Conservation (phyloP, 1,140 invertebrate genomes). For the Gonioctena quinquepunctata region DNA sequence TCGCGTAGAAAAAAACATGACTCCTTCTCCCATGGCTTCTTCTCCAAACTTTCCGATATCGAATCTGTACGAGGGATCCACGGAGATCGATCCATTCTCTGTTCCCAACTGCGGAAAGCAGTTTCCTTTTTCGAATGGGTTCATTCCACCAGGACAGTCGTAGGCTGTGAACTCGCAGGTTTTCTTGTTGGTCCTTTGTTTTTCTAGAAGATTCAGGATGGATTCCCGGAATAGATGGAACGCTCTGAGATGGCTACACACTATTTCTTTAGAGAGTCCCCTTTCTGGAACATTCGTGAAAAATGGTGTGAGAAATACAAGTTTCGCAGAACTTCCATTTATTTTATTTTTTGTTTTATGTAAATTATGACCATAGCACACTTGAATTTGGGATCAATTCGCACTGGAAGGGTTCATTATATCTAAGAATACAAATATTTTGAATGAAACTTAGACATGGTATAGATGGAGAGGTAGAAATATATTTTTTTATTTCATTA, state of each 20-base stretch:
- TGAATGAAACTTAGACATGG: no score
- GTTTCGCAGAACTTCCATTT: no score
- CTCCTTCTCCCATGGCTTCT: constrained; percentile 49
- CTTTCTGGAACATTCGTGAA: constrained; percentile 40
- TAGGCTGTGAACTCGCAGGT: constrained; percentile 52
- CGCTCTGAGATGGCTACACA: constrained; percentile 56
- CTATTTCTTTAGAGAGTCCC: constrained; percentile 54
- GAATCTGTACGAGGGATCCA: constrained; percentile 42
- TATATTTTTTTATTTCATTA: no score
- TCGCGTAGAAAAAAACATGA: constrained; percentile 54
- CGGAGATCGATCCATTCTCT: constrained; percentile 25
- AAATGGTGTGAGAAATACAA: no score
- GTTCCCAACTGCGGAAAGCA: constrained; percentile 51
- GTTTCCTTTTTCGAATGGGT: constrained; percentile 48
- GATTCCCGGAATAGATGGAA: constrained; percentile 53
- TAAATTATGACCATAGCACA: no score
- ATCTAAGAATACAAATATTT: no score
- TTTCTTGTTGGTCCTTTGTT: constrained; percentile 17
- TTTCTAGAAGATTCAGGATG: constrained; percentile 39
- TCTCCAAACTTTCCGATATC: constrained; percentile 50
- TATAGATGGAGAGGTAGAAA: no score
- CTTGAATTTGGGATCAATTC: no score
- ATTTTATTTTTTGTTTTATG: no score
- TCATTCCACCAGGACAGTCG: constrained; percentile 49
- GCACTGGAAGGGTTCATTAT: no score